A percentile compares a stretch with the other conserved stretches of the same genome.
Conservation (phyloP, 2,888 invertebrate genomes). For the Tricholauxania praeusta region DNA sequence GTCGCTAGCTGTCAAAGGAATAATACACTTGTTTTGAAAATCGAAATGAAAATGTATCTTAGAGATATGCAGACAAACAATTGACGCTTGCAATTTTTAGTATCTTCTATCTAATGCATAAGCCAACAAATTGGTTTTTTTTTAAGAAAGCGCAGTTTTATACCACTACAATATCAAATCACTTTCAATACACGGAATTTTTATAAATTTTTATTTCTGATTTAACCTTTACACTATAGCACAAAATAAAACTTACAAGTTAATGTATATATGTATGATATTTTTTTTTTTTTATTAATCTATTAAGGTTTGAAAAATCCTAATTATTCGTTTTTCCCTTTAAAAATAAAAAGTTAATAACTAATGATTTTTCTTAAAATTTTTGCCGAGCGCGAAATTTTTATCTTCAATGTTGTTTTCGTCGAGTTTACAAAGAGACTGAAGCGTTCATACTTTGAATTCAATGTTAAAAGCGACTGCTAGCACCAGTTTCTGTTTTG, state of each 20-base stretch:
- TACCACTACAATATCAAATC: neutral
- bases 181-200: too few species aligned
- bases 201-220: too few species aligned
- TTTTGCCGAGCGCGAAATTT: slow-evolving; percentile 43
- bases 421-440: slow-evolving; percentile 52
- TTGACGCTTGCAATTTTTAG: neutral
- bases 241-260: too few species aligned
- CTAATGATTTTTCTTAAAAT: slow-evolving; percentile 26
- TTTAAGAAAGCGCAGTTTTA: neutral
- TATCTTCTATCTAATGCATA: too few species aligned
- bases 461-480: slow-evolving; percentile 27
- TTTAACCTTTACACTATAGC: too few species aligned
- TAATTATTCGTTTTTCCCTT: neutral
- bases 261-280: too few species aligned
- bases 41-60: slow-evolving; percentile 32
- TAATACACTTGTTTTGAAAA: slow-evolving; percentile 16
- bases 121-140: neutral
- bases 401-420: slow-evolving; percentile 45
- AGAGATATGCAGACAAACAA: slow-evolving; percentile 25
- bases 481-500: slow-evolving; percentile 1
- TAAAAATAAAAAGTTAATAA: slow-evolving; percentile 27
- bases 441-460: slow-evolving; percentile 38
- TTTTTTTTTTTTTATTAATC: neutral
- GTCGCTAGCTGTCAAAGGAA: slow-evolving; percentile 19
- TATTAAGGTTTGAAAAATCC: neutral